phyloP scores from a whole-genome alignment of 2,113 vertebrate genomes.

The Megaleporinus macrocephalus region DNA sequence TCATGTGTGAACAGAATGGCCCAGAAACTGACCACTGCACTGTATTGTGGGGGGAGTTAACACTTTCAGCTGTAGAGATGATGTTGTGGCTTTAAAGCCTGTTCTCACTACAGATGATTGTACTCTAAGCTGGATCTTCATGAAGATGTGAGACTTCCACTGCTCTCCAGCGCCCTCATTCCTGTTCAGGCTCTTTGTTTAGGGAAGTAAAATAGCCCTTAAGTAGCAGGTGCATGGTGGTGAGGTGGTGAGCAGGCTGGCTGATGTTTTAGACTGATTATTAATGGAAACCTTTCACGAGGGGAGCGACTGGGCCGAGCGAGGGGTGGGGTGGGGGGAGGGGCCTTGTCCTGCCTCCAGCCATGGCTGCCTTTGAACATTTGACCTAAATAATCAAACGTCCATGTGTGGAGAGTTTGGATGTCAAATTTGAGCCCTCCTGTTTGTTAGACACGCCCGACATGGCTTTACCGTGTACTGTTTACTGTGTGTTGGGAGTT shows the following conservation, averaged over 20 bases:
- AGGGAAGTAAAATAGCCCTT: not conserved
- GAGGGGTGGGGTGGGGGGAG: not conserved
- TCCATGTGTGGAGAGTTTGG: constrained; percentile 39
- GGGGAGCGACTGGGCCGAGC: not conserved
- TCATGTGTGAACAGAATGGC: no score
- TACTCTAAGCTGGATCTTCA: no score
- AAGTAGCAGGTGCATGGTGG: constrained; percentile 14
- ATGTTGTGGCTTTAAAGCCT: no score
- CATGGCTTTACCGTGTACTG: no score
- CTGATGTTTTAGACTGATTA: constrained; percentile 64
- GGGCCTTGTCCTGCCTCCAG: constrained; percentile 58
- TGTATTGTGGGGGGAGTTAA: no score
- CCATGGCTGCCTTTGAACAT: constrained; percentile 63
- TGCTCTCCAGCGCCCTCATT: no score
- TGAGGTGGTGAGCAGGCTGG: not conserved
- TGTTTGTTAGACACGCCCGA: constrained; percentile 8
- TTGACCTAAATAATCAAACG: constrained; percentile 70
- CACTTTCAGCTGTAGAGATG: no score
- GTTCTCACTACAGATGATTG: no score
- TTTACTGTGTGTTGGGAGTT: no score
- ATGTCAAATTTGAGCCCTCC: constrained; percentile 22
- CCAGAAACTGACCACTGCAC: no score
- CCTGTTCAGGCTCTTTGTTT: no score
- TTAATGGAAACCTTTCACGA: constrained; percentile 65
- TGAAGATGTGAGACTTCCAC: no score